Evolutionary conservation across 2,888 invertebrate genomes (phyloP).

Genomic region (Fissipunctia ypsillon): DNA sequence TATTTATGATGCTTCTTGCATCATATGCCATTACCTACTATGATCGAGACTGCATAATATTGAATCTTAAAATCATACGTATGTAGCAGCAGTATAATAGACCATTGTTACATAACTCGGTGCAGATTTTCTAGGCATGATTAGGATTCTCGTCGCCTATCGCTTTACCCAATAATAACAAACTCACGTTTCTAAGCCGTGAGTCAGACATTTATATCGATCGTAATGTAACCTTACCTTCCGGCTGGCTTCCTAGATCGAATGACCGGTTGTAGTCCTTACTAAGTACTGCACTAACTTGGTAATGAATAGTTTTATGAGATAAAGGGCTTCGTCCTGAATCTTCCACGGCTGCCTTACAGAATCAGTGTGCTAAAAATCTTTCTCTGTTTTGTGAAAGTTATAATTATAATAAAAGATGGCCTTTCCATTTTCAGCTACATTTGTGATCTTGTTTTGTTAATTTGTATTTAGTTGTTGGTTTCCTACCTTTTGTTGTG

Average conservation of each 20-base stretch:
- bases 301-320: conserved; percentile 30
- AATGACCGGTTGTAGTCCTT: conserved; percentile 61
- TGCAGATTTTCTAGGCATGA: conserved; percentile 26
- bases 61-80: conserved; percentile 11
- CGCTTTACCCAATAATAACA: conserved; percentile 43
- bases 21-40: background rate
- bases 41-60: background rate
- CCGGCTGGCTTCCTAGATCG: conserved; percentile 66
- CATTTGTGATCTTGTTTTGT: conserved; percentile 10
- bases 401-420: conserved; percentile 11
- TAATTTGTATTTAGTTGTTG: background rate
- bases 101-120: conserved; percentile 36
- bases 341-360: background rate
- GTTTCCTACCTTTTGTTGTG: background rate
- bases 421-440: background rate
- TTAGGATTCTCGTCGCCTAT: conserved; percentile 41
- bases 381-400: conserved; percentile 2
- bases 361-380: background rate
- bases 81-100: background rate
- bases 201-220: conserved; percentile 61
- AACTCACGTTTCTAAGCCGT: conserved; percentile 51
- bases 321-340: background rate
- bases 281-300: conserved; percentile 43
- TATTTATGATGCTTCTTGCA: conserved; percentile 17
- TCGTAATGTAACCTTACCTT: conserved; percentile 59